A percentile compares a stretch with the other conserved stretches of the same genome.
Conservation (phyloP, 2,888 invertebrate genomes). For the Lymantria dispar region DNA sequence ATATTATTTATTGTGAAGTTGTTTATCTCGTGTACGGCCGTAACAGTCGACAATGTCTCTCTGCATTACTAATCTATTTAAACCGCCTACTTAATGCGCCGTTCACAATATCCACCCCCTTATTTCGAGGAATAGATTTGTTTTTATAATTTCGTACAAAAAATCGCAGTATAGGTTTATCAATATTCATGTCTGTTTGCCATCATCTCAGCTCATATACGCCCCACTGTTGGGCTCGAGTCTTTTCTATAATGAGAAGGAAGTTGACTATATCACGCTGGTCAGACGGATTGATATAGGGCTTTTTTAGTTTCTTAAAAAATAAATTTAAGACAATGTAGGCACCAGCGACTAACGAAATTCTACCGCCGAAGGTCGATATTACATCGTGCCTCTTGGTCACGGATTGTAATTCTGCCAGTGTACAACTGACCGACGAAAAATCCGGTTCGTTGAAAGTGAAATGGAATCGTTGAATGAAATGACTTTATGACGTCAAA, state of each 20-base stretch:
- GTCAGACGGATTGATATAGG: no score
- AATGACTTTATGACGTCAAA: slow-evolving; percentile 3
- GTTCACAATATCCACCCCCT: background rate
- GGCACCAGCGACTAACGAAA: no score
- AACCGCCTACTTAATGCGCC: background rate
- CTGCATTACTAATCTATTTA: background rate
- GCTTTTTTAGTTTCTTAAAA: no score
- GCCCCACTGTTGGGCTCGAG: no score
- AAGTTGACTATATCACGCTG: no score
- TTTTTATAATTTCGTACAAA: no score
- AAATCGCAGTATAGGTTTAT: no score
- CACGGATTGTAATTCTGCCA: background rate
- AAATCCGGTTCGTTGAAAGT: background rate
- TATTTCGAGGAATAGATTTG: background rate
- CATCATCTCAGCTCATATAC: no score
- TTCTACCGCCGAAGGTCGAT: background rate
- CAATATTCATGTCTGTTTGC: no score
- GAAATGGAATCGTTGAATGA: background rate
- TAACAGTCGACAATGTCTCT: background rate
- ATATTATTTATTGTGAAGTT: background rate
- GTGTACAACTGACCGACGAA: background rate
- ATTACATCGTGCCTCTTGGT: background rate
- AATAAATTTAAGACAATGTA: no score
- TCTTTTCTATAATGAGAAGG: no score
- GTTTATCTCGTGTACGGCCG: background rate